A percentile compares a stretch with the other conserved stretches of the same genome.
Evolutionary conservation across 2,113 vertebrate genomes (phyloP).

Genomic region (Enhydra lutris): DNA sequence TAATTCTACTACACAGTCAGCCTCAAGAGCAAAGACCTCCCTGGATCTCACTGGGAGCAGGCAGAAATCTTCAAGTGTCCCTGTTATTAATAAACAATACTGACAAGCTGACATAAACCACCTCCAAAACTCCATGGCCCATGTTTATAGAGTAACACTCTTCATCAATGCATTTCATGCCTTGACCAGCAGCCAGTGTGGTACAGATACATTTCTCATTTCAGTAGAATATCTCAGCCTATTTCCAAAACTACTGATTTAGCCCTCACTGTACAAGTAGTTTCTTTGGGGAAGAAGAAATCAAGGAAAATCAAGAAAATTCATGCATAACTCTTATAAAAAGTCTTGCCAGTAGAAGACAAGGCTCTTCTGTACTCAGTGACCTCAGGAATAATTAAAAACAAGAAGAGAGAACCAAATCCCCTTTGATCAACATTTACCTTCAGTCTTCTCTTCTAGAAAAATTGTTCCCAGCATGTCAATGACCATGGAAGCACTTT

Average conservation of each 20-base stretch:
- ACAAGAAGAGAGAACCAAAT: conserved; percentile 33
- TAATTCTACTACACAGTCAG: background rate
- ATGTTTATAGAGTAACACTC: background rate
- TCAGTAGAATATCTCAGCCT: background rate
- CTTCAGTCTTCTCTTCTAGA: background rate
- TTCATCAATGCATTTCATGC: background rate
- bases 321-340: background rate
- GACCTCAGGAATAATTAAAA: conserved; percentile 41
- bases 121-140: background rate
- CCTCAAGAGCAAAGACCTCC: background rate
- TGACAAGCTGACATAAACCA: background rate
- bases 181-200: background rate
- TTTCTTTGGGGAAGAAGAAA: background rate
- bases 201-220: background rate
- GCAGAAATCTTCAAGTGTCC: background rate
- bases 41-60: background rate
- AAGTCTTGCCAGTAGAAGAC: background rate
- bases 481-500: background rate
- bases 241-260: background rate
- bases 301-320: background rate
- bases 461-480: conserved; percentile 12
- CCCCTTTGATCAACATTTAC: conserved; percentile 28
- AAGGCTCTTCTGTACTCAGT: background rate
- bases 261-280: background rate
- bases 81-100: background rate